Evolutionary conservation across 2,888 invertebrate genomes (phyloP).

Genomic region (Achlya flavicornis): DNA sequence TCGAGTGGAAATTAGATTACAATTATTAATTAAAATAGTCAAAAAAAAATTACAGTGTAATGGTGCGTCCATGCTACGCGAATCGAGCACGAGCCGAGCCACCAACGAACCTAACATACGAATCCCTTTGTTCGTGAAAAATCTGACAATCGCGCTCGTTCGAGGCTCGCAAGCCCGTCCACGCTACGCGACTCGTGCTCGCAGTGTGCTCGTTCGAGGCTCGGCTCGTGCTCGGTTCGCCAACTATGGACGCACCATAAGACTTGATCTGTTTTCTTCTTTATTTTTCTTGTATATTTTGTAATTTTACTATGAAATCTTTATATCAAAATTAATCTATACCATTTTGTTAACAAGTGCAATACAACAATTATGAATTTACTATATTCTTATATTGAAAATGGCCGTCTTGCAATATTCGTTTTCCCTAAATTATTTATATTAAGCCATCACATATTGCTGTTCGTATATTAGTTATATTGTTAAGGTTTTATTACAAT

Average conservation of each 20-base stretch:
- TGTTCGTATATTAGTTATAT: not conserved
- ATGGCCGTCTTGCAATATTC: slow-evolving; percentile 4
- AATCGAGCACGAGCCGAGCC: too few relatives aligned
- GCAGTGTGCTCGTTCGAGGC: too few relatives aligned
- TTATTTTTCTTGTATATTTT: not conserved
- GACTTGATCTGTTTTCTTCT: not conserved
- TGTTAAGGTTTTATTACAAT: not conserved
- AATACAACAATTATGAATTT: not conserved
- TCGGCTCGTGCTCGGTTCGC: too few relatives aligned
- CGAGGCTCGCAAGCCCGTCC: too few relatives aligned
- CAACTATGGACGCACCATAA: too few relatives aligned
- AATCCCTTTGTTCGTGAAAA: too few relatives aligned
- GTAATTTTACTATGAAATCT: not conserved
- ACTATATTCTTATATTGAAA: not conserved
- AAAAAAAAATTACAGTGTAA: not conserved
- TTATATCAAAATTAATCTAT: slow-evolving; percentile 3
- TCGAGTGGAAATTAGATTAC: slow-evolving; percentile 59
- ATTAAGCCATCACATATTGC: not conserved
- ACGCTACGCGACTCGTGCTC: too few relatives aligned
- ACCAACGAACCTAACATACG: too few relatives aligned
- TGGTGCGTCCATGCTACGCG: too few relatives aligned
- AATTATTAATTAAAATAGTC: too few relatives aligned
- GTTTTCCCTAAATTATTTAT: not conserved
- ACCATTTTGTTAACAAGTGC: not conserved
- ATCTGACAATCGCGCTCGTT: too few relatives aligned